These are phyloP conservation scores for Tachina fera DNA, from an alignment of 2,888 invertebrate genomes.

Conservation along the genomic window DNA sequence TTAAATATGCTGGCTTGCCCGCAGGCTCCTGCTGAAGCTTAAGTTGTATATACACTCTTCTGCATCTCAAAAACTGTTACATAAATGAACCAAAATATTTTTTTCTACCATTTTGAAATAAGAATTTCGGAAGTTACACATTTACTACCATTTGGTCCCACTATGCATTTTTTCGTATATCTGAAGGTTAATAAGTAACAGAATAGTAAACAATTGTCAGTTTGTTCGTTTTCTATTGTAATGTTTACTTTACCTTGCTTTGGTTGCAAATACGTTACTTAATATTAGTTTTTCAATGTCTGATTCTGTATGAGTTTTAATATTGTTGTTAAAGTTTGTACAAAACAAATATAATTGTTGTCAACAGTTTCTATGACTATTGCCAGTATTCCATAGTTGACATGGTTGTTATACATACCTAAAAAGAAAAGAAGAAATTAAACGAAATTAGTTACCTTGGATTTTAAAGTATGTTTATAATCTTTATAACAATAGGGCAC, in stretches of 20 bases:
- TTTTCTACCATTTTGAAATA: no score
- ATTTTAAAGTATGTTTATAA: no score
- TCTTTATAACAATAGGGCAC: no score
- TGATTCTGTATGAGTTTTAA: slow-evolving; percentile 36
- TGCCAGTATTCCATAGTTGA: background rate
- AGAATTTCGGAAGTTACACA: no score
- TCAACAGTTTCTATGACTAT: slow-evolving; percentile 31
- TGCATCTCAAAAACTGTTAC: no score
- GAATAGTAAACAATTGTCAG: slow-evolving; percentile 57
- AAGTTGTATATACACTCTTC: no score
- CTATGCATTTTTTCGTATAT: slow-evolving; percentile 41
- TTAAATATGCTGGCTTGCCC: no score
- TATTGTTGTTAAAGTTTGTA: background rate
- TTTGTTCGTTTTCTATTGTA: slow-evolving; percentile 29
- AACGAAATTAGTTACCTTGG: background rate
- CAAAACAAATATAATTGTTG: slow-evolving; percentile 5
- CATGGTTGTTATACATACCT: slow-evolving; percentile 50
- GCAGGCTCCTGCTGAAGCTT: no score
- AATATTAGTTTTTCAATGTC: background rate
- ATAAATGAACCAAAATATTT: no score
- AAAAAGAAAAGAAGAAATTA: slow-evolving; percentile 28
- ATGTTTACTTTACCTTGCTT: slow-evolving; percentile 21
- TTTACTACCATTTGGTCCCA: slow-evolving; percentile 20
- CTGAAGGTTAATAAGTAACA: slow-evolving; percentile 63
- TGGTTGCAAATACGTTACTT: background rate